Conservation (phyloP, 2,888 invertebrate genomes). For the Cheilosia grossa region DNA sequence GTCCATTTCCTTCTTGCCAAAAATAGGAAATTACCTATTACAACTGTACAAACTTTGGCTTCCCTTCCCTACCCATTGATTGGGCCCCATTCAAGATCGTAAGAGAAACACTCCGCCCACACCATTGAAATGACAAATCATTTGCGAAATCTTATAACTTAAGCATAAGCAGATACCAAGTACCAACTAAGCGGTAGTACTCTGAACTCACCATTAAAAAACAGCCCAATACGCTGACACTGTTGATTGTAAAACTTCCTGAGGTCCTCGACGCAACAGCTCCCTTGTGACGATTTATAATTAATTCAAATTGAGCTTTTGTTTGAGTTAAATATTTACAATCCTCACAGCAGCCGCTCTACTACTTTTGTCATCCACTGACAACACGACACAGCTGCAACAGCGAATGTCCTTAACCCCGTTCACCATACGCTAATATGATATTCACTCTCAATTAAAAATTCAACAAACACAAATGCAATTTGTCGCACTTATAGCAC, state of each 20-base stretch:
- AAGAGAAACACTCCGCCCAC: no score
- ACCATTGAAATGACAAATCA: no score
- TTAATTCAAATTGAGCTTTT: not conserved
- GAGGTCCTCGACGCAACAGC: constrained; percentile 11
- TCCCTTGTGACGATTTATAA: not conserved
- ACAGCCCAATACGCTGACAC: constrained; percentile 14
- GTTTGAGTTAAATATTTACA: not conserved
- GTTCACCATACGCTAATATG: no score
- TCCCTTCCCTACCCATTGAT: no score
- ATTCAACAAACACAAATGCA: constrained; percentile 39
- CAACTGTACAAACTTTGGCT: no score
- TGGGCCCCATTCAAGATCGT: no score
- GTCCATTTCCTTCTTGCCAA: no score
- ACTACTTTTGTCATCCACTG: not conserved
- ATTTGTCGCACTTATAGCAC: constrained; percentile 33
- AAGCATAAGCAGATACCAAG: no score
- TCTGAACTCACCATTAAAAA: constrained; percentile 34
- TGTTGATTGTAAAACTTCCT: not conserved
- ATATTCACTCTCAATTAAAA: constrained; percentile 27
- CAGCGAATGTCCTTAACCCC: constrained; percentile 8
- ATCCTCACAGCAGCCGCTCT: not conserved
- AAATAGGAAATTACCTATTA: no score
- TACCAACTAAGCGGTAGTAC: no score
- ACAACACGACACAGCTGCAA: constrained; percentile 4
- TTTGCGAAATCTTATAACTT: no score